Conservation (phyloP, 1,140 invertebrate genomes). For the Drosophila ananassae region DNA sequence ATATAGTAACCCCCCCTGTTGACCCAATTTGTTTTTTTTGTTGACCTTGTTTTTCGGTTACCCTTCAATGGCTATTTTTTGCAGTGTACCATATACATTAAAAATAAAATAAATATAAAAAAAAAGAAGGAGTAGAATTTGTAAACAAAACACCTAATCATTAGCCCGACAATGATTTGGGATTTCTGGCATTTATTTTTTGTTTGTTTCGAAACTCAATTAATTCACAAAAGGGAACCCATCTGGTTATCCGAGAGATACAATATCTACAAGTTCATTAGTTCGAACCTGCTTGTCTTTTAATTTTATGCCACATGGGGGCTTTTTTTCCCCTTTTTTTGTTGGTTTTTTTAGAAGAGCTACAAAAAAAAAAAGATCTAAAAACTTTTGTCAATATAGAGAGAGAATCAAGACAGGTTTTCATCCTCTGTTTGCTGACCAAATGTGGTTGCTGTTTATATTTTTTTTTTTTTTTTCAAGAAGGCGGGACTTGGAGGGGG, state of each 20-base stretch:
- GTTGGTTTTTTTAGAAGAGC: not conserved
- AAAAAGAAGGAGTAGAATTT: not conserved
- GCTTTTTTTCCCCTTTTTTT: not conserved
- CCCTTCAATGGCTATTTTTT: conserved; percentile 48
- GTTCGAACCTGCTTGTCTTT: conserved; percentile 27
- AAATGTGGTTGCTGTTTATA: conserved; percentile 24
- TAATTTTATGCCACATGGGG: conserved; percentile 49
- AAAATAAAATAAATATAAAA: not conserved
- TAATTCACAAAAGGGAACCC: conserved; percentile 43
- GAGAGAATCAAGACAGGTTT: conserved; percentile 6
- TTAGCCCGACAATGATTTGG: conserved; percentile 18
- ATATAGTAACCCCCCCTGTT: not conserved
- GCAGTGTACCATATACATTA: conserved; percentile 19
- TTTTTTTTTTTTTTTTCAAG: not conserved
- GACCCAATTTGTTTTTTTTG: conserved; percentile 52
- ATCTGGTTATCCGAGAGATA: conserved; percentile 8
- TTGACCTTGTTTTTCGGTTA: conserved; percentile 42
- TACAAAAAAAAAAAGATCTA: conserved; percentile 27
- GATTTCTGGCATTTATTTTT: conserved; percentile 8
- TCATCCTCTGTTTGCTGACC: conserved; percentile 19
- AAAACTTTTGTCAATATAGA: conserved; percentile 62
- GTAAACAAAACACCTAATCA: conserved; percentile 9
- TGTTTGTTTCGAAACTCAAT: conserved; percentile 34
- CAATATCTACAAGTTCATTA: conserved; percentile 28
- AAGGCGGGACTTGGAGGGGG: not conserved